Evolutionary conservation across 2,888 invertebrate species (phyloP).

Genomic region (Molanna angustata): DNA sequence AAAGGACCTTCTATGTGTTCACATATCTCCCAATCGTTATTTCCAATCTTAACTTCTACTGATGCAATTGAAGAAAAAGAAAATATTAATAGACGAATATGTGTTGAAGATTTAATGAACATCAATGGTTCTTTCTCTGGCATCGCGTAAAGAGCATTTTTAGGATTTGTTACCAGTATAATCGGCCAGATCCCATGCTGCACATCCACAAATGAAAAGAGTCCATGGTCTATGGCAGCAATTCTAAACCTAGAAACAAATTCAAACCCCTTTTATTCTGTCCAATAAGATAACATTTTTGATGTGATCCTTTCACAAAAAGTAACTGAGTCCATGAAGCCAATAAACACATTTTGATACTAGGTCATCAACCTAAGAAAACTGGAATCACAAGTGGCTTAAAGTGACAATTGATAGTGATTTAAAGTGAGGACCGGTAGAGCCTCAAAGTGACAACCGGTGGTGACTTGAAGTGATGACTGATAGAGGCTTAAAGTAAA

Average conservation of each 20-base stretch:
- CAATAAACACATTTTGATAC: too few relatives aligned
- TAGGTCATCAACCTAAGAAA: too few relatives aligned
- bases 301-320: too few relatives aligned
- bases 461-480: too few relatives aligned
- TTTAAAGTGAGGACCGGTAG: too few relatives aligned
- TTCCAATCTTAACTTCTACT: conserved; percentile 68
- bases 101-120: conserved; percentile 66
- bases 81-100: conserved; percentile 80
- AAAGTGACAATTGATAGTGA: too few relatives aligned
- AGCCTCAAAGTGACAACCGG: too few relatives aligned
- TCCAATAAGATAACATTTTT: too few relatives aligned
- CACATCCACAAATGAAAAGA: conserved; percentile 81
- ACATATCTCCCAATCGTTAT: conserved; percentile 63
- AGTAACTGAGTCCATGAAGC: too few relatives aligned
- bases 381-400: too few relatives aligned
- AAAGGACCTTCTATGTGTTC: conserved; percentile 63
- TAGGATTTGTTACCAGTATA: conserved; percentile 86
- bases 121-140: conserved; percentile 70
- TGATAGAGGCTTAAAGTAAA: too few relatives aligned
- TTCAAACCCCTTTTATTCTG: too few relatives aligned
- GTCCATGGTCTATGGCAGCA: conserved; percentile 84
- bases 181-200: conserved; percentile 77
- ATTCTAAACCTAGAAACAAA: conserved; percentile 63
- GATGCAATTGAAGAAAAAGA: conserved; percentile 61
- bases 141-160: conserved; percentile 72